Percentiles rank a stretch among this genome's conserved stretches.
Evolutionary conservation across 2,797 vertebrate species (phyloP).

Genomic region (Limosa lapponica): DNA sequence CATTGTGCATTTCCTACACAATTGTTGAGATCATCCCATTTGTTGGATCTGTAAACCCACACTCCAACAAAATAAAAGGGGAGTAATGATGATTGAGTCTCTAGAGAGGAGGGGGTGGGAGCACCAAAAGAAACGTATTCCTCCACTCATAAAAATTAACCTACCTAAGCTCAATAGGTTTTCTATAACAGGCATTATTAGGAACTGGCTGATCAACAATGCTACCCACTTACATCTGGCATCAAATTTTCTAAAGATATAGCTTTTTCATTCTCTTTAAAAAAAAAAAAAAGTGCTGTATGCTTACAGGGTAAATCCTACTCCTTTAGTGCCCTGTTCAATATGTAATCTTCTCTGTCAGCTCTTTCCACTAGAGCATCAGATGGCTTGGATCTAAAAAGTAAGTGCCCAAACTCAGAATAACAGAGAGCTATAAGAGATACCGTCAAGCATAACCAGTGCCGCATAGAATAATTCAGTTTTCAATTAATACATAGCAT

Average conservation of each 20-base stretch:
- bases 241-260: background rate
- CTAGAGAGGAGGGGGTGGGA: rapidly evolving
- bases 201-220: background rate
- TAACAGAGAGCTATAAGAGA: background rate
- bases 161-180: background rate
- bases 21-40: background rate
- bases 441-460: background rate
- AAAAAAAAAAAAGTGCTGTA: background rate
- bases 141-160: background rate
- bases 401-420: background rate
- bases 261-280: background rate
- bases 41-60: background rate
- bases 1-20: background rate
- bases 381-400: background rate
- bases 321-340: background rate
- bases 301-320: background rate
- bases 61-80: background rate
- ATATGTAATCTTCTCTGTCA: background rate
- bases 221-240: background rate
- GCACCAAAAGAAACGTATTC: background rate
- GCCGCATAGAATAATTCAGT: background rate
- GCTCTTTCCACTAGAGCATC: background rate
- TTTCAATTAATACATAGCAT: background rate
- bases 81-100: background rate
- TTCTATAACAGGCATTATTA: background rate